Conservation (phyloP, 1,140 invertebrate genomes). For the Pygmarrhopalites habei region DNA sequence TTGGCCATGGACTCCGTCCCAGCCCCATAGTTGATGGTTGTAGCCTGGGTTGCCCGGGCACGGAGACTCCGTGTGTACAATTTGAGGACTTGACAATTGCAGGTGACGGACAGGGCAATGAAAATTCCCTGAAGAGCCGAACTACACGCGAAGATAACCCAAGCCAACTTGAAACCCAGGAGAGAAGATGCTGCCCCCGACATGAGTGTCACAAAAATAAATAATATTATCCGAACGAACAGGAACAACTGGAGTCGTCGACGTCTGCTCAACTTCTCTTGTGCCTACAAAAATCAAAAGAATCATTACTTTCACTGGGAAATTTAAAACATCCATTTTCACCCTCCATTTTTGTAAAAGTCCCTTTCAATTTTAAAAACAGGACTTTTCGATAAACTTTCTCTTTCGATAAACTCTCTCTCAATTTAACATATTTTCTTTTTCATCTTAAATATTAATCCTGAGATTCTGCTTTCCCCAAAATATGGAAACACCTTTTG, state of each 20-base stretch:
- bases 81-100: conserved; percentile 55
- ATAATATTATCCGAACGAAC: conserved; percentile 52
- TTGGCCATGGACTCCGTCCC: conserved; percentile 49
- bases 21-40: conserved; percentile 45
- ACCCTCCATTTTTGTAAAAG: no score
- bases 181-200: conserved; percentile 38
- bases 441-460: no score
- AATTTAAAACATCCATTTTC: no score
- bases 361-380: no score
- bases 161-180: conserved; percentile 33
- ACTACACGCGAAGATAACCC: conserved; percentile 48
- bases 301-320: no score
- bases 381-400: no score
- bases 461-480: no score
- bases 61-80: conserved; percentile 45
- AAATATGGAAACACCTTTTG: no score
- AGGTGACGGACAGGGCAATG: conserved; percentile 56
- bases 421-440: no score
- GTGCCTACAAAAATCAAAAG: conserved; percentile 42
- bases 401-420: no score
- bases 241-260: conserved; percentile 53
- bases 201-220: conserved; percentile 40
- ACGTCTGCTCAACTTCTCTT: conserved; percentile 54
- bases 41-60: conserved; percentile 38
- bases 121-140: conserved; percentile 53